Evolutionary conservation across 1,140 invertebrate species (phyloP).

Genomic region (Heterodera schachtii): DNA sequence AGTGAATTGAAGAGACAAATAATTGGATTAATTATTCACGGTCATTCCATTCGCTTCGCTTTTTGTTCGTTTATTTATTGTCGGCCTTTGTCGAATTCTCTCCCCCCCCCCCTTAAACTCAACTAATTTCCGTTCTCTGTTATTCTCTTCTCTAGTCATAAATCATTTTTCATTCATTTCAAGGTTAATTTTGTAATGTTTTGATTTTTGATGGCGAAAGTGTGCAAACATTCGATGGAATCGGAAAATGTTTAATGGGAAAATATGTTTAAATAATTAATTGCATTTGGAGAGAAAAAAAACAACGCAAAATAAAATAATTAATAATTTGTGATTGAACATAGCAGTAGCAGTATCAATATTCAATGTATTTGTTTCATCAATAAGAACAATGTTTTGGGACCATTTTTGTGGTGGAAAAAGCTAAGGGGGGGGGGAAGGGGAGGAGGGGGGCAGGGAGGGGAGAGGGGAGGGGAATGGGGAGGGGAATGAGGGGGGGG

Average conservation of each 20-base stretch:
- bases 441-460: too few species aligned
- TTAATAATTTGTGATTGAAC: too few species aligned
- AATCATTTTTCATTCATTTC: neutral
- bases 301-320: neutral
- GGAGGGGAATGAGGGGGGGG: too few species aligned
- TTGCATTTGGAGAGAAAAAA: neutral
- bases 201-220: neutral
- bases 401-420: neutral
- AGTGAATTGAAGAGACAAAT: neutral
- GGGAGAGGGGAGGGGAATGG: too few species aligned
- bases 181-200: conserved; percentile 12
- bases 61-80: neutral
- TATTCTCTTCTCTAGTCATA: neutral
- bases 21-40: too few species aligned
- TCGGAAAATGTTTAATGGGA: neutral
- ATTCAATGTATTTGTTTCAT: too few species aligned
- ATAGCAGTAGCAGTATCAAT: too few species aligned
- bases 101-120: neutral
- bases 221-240: neutral
- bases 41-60: too few species aligned
- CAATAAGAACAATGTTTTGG: neutral
- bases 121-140: neutral
- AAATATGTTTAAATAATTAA: neutral
- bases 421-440: neutral
- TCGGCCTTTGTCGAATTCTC: neutral